phyloP scores from a whole-genome alignment of 2,888 invertebrate genomes.

The Eupeodes luniger region DNA sequence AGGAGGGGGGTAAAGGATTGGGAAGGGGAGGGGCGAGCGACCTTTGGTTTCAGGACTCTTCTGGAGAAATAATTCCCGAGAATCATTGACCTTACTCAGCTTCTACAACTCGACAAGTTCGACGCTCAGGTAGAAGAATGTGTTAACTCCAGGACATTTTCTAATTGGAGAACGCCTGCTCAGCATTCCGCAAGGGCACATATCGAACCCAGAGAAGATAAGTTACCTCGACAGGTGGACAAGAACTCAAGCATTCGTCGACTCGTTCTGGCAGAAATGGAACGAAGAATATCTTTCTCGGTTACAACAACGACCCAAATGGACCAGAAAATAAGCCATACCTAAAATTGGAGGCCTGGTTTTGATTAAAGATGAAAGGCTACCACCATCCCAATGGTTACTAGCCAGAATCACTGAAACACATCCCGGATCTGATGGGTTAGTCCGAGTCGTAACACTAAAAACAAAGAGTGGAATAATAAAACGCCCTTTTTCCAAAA shows the following conservation, averaged over 20 bases:
- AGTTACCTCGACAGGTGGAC: conserved; percentile 18
- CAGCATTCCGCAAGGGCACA: background rate
- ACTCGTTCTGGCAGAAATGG: conserved; percentile 26
- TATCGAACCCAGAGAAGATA: background rate
- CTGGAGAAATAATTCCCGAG: too few relatives aligned
- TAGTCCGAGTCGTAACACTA: too few relatives aligned
- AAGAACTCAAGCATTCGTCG: background rate
- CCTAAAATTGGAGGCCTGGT: conserved; percentile 20
- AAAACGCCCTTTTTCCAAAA: conserved; percentile 27
- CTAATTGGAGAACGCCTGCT: conserved; percentile 1
- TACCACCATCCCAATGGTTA: conserved; percentile 21
- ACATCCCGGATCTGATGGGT: too few relatives aligned
- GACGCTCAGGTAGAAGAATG: too few relatives aligned
- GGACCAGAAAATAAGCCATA: background rate
- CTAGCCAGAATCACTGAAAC: too few relatives aligned
- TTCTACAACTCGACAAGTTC: too few relatives aligned
- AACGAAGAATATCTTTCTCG: conserved; percentile 29
- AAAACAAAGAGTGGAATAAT: conserved; percentile 14
- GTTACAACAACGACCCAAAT: conserved; percentile 24
- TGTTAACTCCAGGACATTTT: conserved; percentile 4
- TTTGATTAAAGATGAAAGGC: conserved; percentile 4
- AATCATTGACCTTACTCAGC: too few relatives aligned
- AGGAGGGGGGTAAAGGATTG: too few relatives aligned
- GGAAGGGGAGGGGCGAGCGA: too few relatives aligned
- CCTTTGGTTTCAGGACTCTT: too few relatives aligned